A percentile compares a stretch with the other conserved stretches of the same genome.
Evolutionary conservation across 2,888 invertebrate species (phyloP).

Genomic region (Unio pictorum): DNA sequence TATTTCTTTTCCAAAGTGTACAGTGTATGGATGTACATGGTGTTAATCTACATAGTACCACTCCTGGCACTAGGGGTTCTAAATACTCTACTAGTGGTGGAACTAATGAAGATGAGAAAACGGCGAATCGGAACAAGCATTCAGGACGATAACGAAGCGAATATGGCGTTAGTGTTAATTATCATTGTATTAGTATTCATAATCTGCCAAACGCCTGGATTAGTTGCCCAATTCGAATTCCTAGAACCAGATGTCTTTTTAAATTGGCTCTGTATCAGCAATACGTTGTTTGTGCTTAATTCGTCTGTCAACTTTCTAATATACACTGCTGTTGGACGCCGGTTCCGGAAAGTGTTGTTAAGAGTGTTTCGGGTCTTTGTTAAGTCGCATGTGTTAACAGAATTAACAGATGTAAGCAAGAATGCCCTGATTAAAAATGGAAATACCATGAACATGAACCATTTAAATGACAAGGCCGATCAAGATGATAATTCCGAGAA

Average conservation of each 20-base stretch:
- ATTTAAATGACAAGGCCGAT: too few relatives aligned
- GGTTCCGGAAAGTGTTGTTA: constrained; percentile 59
- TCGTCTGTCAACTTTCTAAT: constrained; percentile 68
- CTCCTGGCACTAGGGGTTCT: constrained; percentile 51
- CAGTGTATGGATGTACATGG: constrained; percentile 51
- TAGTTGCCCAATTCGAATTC: constrained; percentile 60
- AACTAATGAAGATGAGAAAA: constrained; percentile 61
- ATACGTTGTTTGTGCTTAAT: constrained; percentile 62
- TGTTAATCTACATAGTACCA: constrained; percentile 58
- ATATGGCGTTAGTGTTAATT: constrained; percentile 63
- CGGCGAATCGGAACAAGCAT: constrained; percentile 55
- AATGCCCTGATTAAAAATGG: constrained; percentile 7
- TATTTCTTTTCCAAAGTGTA: constrained; percentile 48
- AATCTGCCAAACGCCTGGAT: constrained; percentile 65
- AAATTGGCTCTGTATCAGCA: constrained; percentile 62
- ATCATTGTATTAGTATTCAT: constrained; percentile 68
- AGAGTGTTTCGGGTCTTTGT: constrained; percentile 47
- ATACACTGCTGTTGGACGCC: constrained; percentile 64
- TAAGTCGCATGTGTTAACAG: constrained; percentile 26
- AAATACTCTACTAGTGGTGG: constrained; percentile 57
- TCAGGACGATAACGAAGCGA: constrained; percentile 62
- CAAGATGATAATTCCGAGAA: too few relatives aligned
- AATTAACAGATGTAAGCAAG: constrained; percentile 17
- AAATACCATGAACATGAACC: too few relatives aligned
- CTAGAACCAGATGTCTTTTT: constrained; percentile 44